Conservation (phyloP, 2,797 vertebrate species). For the Melanotaenia parkinsoni region DNA sequence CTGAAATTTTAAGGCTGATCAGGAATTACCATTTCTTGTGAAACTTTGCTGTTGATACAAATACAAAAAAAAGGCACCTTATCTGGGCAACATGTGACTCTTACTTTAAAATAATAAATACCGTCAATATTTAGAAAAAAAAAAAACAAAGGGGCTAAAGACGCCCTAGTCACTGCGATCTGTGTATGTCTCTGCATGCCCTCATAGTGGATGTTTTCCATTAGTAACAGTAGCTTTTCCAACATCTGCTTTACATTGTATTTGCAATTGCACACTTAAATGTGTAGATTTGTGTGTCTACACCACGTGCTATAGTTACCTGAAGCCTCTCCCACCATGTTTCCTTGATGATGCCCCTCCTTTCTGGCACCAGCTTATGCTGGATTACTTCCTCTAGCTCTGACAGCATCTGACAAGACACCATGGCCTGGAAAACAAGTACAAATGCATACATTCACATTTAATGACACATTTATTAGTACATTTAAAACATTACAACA, state of each 20-base stretch:
- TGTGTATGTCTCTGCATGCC: slow-evolving; percentile 18
- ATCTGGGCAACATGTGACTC: neutral
- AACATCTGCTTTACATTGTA: slow-evolving; percentile 63
- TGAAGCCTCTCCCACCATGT: slow-evolving; percentile 99
- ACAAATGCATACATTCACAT: slow-evolving; percentile 7
- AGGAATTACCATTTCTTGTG: neutral
- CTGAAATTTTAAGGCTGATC: neutral
- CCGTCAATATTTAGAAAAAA: neutral
- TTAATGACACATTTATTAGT: slow-evolving; percentile 12
- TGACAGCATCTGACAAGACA: slow-evolving; percentile 98
- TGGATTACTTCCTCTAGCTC: slow-evolving; percentile 99
- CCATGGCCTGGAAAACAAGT: slow-evolving; percentile 90
- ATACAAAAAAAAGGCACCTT: slow-evolving; percentile 12
- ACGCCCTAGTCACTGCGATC: slow-evolving; percentile 1
- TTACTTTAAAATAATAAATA: no score
- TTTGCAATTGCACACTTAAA: slow-evolving; percentile 40
- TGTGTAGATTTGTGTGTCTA: slow-evolving; percentile 19
- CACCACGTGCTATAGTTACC: slow-evolving; percentile 78
- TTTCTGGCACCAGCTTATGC: slow-evolving; percentile 97
- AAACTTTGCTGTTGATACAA: neutral
- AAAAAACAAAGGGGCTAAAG: neutral
- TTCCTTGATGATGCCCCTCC: slow-evolving; percentile 97
- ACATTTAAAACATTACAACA: neutral
- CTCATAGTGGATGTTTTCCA: slow-evolving; percentile 46
- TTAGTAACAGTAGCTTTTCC: slow-evolving; percentile 62